Base-by-base conservation (phyloP, 1,140 invertebrate genomes). In the Drosophila arizonae region DNA sequence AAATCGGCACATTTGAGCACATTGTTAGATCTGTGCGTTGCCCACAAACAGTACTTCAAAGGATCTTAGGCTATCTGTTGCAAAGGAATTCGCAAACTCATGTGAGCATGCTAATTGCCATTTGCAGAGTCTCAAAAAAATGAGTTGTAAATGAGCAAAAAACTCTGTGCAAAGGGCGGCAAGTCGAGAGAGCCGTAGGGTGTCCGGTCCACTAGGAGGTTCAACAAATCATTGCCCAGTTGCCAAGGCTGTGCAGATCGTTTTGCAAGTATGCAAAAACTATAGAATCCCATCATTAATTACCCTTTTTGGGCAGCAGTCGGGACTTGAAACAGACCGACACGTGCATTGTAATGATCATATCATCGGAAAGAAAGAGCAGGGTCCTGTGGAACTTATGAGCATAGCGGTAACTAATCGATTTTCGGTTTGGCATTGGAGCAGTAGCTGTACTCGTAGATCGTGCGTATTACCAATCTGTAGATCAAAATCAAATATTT, bases 61-160 rank as follows among this genome's bases (percentile, higher is more conserved):
- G 82, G 76, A 54, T 39, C 36, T 11, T 13, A 39, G n/a, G 46
- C 51, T 51, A 61, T 57, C 68, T 10, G 54, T 48, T 70, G 61
- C 45, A 39, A 46, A 39, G 36, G 17, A 72, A 50, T 79, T 51
- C 79, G 82, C 84, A 41, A 33, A 41, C 39, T 87, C 82, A 87
- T 87, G 64, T 50, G 51, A 50, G 84, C 82, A 87, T 87, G 84
- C 50, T 88, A 87, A 87, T 87, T 87, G 76, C 84, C 72, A 82
- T 88, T 87, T 75, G 82, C 52, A 88, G 72, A 79, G 84, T 88
- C 84, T 73, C 41, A 82, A 82, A 87, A 78, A 88, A 87, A 87
- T 87, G 84, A 87, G 82, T 87, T 87, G 82, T 87, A 87, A 87
- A 87, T 87, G 84, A 87, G 84, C 82, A 71, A 77, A 78, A 39